Evolutionary conservation across 2,113 vertebrate genomes (phyloP).

Genomic region (Sus scrofa): DNA sequence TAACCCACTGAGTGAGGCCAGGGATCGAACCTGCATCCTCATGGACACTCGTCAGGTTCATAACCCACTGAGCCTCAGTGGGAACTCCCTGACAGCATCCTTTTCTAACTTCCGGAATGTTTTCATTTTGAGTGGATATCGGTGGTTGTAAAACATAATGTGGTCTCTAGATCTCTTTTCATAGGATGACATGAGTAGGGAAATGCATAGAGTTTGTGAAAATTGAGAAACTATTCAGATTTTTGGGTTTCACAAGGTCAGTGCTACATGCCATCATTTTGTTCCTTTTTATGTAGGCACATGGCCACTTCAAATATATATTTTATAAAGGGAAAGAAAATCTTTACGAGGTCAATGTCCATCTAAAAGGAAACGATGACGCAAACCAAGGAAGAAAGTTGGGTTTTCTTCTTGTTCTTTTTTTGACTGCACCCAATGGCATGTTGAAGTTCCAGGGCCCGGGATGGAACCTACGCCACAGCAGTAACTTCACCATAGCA

Average conservation of each 20-base stretch:
- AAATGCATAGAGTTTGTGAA: background rate
- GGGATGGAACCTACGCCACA: no score
- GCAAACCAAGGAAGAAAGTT: background rate
- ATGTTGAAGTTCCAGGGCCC: no score
- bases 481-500: no score
- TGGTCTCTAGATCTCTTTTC: background rate
- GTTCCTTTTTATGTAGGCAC: background rate
- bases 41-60: no score
- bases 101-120: slow-evolving; percentile 49
- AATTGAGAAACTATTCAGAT: background rate
- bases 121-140: slow-evolving; percentile 48
- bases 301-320: background rate
- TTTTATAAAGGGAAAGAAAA: background rate
- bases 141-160: accelerated
- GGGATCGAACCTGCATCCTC: no score
- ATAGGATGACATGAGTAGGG: no score
- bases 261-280: background rate
- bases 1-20: no score
- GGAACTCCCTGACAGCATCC: background rate
- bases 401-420: no score
- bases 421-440: no score
- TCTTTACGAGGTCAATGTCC: background rate
- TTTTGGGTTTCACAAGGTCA: background rate
- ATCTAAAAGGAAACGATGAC: background rate
- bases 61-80: no score